Percentiles rank a stretch among this genome's conserved stretches.
These are phyloP conservation scores for Odontamblyopus lacepedii DNA, from an alignment of 2,797 vertebrate genomes.

Conservation along the genomic window DNA sequence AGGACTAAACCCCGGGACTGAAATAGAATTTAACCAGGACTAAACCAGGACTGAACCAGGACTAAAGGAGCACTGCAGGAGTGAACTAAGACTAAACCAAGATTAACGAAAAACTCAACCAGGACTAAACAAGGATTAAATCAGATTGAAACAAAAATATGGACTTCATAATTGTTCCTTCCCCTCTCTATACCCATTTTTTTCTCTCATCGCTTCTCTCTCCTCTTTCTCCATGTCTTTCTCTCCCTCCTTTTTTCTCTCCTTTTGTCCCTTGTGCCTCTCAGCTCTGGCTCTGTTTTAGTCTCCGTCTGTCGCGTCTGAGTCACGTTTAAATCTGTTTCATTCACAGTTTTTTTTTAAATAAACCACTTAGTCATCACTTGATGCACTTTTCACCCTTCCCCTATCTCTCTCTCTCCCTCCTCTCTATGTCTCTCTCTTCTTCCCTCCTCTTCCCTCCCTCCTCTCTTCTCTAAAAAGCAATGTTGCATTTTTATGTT, in stretches of 20 bases:
- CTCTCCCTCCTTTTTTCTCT: no score
- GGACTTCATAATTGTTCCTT: no score
- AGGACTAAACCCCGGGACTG: background rate
- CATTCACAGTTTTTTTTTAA: background rate
- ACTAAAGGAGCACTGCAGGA: background rate
- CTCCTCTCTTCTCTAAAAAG: no score
- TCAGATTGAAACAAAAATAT: no score
- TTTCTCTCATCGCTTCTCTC: no score
- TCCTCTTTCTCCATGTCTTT: no score
- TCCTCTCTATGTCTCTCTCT: no score
- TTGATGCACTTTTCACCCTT: background rate
- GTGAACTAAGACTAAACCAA: background rate
- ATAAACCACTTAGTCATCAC: background rate
- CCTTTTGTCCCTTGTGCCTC: background rate
- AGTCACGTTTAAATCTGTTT: slow-evolving; percentile 4
- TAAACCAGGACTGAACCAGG: background rate
- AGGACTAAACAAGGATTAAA: background rate
- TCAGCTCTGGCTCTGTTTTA: no score
- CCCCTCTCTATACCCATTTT: no score
- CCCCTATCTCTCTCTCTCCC: no score
- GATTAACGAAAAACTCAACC: background rate
- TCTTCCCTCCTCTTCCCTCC: no score
- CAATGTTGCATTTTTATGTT: no score
- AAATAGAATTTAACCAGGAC: background rate
- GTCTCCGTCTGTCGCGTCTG: background rate